Base-by-base conservation (phyloP, 53 echinoderm and acorn worm genomes). In the Stichopus horrens region DNA sequence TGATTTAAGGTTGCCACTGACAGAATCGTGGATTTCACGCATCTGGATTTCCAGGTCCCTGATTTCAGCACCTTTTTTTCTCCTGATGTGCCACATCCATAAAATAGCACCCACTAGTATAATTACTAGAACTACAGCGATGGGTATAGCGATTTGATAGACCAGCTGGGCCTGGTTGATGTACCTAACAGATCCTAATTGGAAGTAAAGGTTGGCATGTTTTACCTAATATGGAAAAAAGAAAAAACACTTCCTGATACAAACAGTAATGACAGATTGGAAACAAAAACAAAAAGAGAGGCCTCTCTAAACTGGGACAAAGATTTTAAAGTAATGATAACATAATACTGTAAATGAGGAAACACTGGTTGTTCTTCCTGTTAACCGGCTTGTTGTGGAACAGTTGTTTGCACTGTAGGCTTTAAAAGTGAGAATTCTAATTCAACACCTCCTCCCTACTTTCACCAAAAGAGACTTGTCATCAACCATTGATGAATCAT, bases 121-220 rank as follows among this genome's bases (percentile, higher is more conserved):
- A 1, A 74, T 88, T 21, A 96, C 66, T 18, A 94, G 60, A 22
- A 77, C 88, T n/a, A 79, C 92, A 37, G 92, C 76, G 37, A 91
- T 57, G 0, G 77, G 77, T 54, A 76, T 54, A 55, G 88, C 93
- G 11, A 90, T 57, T 7, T 89, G 5, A 8, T 89, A 80, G 54
- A 90, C 54, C 9, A 56, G 7, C 5, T 0, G 0, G 5, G 22
- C 5, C 6, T 18, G 68, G 4, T 11, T 0, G 18, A 77, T 85
- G 55, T 95, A 97, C 5, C 53, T 55, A 52, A 97, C 52, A 52
- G 89, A 89, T 11, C 98, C 98, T 57, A 97, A 89, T 52, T 56
- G 14, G 78, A 92, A 91, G 21, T 51, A 58, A 7, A 91, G 60
- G 16, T 77, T 90, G 6, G 95, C 98, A 88, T 95, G 95, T 16